These are phyloP conservation scores for Akabosia matsudoensis DNA, from an alignment of 1,140 invertebrate genomes.

Conservation along the genomic window DNA sequence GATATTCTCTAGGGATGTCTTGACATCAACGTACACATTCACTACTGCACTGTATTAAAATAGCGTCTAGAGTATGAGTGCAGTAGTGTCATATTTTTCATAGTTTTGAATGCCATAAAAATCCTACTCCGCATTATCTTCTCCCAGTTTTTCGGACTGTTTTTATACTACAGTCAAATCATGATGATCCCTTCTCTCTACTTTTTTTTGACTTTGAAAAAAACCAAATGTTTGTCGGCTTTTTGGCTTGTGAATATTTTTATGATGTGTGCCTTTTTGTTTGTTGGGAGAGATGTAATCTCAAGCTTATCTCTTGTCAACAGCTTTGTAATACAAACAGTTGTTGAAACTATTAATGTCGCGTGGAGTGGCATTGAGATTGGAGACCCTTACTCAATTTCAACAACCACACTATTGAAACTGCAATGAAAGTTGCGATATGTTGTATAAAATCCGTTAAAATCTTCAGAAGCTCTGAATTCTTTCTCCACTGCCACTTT, in stretches of 20 bases:
- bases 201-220: background rate
- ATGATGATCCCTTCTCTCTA: no score
- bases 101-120: no score
- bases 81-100: no score
- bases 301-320: conserved; percentile 17
- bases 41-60: background rate
- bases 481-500: no score
- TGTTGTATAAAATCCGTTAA: no score
- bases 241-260: background rate
- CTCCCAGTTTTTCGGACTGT: no score
- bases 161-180: no score
- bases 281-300: conserved; percentile 4
- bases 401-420: background rate
- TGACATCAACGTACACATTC: background rate
- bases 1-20: background rate
- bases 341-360: background rate
- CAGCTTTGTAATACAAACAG: conserved; percentile 12
- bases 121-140: no score
- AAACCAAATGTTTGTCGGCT: background rate
- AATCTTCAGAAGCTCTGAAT: no score
- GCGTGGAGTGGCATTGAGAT: background rate
- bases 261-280: background rate
- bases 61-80: background rate
- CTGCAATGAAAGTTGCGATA: no score
- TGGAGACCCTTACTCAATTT: background rate